A percentile compares a stretch with the other conserved stretches of the same genome.
These are phyloP conservation scores for Limnodromus scolopaceus DNA, from an alignment of 2,797 vertebrate genomes.

Conservation along the genomic window DNA sequence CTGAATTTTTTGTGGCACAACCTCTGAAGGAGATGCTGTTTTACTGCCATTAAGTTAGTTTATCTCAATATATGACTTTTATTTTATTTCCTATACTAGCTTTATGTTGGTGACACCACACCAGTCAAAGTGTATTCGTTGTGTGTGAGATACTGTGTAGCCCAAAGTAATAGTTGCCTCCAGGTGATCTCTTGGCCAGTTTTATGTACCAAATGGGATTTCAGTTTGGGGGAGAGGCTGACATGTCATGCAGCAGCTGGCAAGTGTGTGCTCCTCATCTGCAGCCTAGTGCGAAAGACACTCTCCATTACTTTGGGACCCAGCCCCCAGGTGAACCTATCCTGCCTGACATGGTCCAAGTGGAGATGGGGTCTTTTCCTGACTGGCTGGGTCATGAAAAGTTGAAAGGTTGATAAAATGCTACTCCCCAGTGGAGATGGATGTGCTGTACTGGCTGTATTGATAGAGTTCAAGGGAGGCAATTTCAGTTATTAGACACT, in stretches of 20 bases:
- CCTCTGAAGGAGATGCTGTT: neutral
- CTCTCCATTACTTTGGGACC: neutral
- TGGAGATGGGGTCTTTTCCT: neutral
- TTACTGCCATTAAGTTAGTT: neutral
- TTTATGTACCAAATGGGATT: neutral
- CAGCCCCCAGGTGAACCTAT: neutral
- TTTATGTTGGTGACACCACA: neutral
- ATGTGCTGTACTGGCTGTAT: neutral
- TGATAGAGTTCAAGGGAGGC: neutral
- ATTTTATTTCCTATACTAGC: neutral
- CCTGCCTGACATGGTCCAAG: neutral
- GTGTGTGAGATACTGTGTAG: neutral
- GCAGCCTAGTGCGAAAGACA: neutral
- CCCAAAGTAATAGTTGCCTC: no score
- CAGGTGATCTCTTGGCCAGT: neutral
- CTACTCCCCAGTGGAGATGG: neutral
- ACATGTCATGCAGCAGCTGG: rapidly evolving
- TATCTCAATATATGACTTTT: neutral
- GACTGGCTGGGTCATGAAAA: neutral
- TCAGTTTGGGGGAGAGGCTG: neutral
- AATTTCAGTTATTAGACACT: neutral
- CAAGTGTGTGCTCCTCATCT: neutral
- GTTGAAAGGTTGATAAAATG: neutral
- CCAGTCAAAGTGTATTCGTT: neutral
- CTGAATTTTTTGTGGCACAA: neutral